These are phyloP conservation scores for Sisyra terminalis DNA, from an alignment of 2,888 invertebrate genomes.

Conservation along the genomic window DNA sequence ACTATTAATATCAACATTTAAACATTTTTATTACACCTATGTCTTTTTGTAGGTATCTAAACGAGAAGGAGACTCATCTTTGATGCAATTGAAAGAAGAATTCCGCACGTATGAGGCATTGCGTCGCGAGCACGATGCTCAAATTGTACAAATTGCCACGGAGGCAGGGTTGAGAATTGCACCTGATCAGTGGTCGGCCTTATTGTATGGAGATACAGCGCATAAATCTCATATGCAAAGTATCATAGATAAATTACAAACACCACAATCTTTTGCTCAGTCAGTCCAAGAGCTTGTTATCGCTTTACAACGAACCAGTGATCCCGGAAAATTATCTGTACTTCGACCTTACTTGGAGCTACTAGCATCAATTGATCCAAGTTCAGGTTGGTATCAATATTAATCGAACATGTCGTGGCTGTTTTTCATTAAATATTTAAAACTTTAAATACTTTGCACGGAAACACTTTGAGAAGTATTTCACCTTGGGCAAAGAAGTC, in stretches of 20 bases:
- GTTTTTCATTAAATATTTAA: no score
- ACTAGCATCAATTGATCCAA: conserved; percentile 74
- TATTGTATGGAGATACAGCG: conserved; percentile 86
- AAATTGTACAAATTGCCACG: conserved; percentile 95
- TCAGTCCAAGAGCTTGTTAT: conserved; percentile 84
- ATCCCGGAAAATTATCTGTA: conserved; percentile 65
- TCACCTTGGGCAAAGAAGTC: no score
- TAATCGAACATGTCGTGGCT: no score
- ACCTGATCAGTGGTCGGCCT: conserved; percentile 95
- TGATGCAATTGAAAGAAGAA: conserved; percentile 96
- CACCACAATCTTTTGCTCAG: conserved; percentile 81
- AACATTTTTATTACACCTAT: conserved; percentile 1
- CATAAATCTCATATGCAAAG: conserved; percentile 98
- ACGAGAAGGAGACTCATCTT: conserved; percentile 87
- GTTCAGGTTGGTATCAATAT: conserved; percentile 46
- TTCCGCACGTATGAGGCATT: conserved; percentile 89
- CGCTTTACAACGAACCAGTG: conserved; percentile 75
- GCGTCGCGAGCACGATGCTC: conserved; percentile 91
- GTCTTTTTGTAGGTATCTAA: conserved; percentile 68
- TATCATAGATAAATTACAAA: conserved; percentile 79
- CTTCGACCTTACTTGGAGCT: conserved; percentile 68
- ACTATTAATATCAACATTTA: conserved; percentile 9
- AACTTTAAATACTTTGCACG: no score
- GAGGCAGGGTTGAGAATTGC: conserved; percentile 94
- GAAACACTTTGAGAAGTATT: no score